phyloP scores from a whole-genome alignment of 2,888 invertebrate genomes.

The Ornithoptera priamus region DNA sequence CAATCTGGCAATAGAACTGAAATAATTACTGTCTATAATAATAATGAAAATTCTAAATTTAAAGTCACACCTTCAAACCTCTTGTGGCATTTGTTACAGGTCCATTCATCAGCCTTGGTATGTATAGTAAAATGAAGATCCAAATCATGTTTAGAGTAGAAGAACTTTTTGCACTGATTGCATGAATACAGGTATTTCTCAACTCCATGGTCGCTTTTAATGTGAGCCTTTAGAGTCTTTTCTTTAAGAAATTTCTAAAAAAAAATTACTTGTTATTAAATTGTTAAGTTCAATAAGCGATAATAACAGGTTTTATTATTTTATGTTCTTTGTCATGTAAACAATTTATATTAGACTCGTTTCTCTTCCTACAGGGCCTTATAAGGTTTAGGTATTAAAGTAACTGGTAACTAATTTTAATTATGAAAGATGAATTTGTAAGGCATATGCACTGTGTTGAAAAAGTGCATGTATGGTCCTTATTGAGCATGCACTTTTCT shows the following conservation, averaged over 20 bases:
- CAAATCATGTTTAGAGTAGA: slow-evolving; percentile 70
- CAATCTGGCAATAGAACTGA: not conserved
- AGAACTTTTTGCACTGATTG: slow-evolving; percentile 65
- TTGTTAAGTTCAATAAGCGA: not conserved
- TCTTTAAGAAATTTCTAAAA: slow-evolving; percentile 56
- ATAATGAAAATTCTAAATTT: not conserved
- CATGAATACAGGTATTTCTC: slow-evolving; percentile 49
- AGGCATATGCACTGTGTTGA: no score
- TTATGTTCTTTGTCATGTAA: no score
- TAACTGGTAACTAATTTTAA: no score
- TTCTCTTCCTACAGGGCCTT: no score
- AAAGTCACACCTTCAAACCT: slow-evolving; percentile 65
- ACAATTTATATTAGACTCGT: no score
- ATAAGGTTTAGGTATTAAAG: no score
- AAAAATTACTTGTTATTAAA: not conserved
- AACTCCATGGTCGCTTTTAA: slow-evolving; percentile 42
- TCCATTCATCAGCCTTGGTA: slow-evolving; percentile 51
- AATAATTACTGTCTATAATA: not conserved
- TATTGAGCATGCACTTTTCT: no score
- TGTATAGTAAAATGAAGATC: slow-evolving; percentile 72
- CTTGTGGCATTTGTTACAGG: slow-evolving; percentile 73
- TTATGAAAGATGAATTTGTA: no score
- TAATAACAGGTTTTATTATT: no score
- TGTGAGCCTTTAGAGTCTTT: slow-evolving; percentile 47
- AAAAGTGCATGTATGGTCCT: no score